Evolutionary conservation across 1,140 invertebrate species (phyloP), one percentile per base, ranked within the genome.

Genomic region (Leptopilina boulardi): DNA sequence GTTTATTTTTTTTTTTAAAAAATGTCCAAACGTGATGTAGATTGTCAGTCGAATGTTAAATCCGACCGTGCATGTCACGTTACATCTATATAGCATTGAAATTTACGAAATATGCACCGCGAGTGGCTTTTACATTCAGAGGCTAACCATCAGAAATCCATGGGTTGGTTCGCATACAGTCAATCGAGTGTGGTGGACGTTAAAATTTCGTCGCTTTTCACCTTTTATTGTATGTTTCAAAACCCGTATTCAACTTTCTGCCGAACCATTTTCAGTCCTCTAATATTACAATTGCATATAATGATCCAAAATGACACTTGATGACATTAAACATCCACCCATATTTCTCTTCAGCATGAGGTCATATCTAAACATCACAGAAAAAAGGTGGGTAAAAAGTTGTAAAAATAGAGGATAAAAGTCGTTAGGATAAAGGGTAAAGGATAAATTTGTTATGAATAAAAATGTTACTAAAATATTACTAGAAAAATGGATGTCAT

Each of bases 1-100:
- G 56, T 66, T 66, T 66, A 26, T 26, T 47, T 66, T 66, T 66
- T 13, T 26, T 47, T 34, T 3, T n/a, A 47, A 47, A 47, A 47
- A 47, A 47, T n/a, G 44, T n/a, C 3, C 44, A 47, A 66, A 66
- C 56, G 56, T 26, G 56, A 66, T 26, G 23, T 26, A 26, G 56
- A 15, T 15, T 15, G 56, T 30, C 56, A 30, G 56, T 26, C 13
- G 21, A 15, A 30, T 66, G 4, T 66, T 26, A 26, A 66, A 21
- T 66, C 21, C 23, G 23, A 5, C 13, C 21, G 56, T 66, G 56
- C 56, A 66, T 66, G 26, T 66, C 23, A 66, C 13, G 56, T 23
- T 56, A 54, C 19, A 56, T 19, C 54, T n/a, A n/a, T 23, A 5
- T 18, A 19, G 21, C 21, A 23, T 26, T 66, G 15, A 66, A 66